Evolutionary conservation across 2,888 invertebrate species (phyloP).

Genomic region (Parnassius mnemosyne): DNA sequence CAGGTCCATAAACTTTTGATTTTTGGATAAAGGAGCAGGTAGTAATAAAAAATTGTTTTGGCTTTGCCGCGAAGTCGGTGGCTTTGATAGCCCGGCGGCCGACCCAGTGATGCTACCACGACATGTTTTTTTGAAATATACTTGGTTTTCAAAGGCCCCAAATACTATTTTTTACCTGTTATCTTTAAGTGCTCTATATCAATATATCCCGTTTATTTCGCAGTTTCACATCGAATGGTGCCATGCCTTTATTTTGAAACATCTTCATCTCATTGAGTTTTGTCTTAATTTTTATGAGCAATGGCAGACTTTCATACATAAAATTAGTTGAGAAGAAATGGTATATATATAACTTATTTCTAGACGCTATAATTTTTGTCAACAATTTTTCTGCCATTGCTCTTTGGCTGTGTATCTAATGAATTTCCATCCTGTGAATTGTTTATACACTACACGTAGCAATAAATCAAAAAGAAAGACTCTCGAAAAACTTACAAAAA

Average conservation of each 20-base stretch:
- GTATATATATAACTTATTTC: too few species aligned
- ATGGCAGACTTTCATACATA: too few species aligned
- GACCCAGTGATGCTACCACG: slow-evolving; percentile 60
- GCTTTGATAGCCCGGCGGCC: slow-evolving; percentile 51
- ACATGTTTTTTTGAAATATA: slow-evolving; percentile 67
- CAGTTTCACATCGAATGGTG: slow-evolving; percentile 26
- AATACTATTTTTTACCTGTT: slow-evolving; percentile 36
- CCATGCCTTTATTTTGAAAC: slow-evolving; percentile 20
- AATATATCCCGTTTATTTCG: slow-evolving; percentile 43
- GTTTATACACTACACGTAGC: too few species aligned
- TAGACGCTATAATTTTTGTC: too few species aligned
- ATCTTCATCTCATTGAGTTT: background rate
- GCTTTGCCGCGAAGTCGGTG: slow-evolving; percentile 57
- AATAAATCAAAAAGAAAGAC: too few species aligned
- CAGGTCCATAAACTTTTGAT: slow-evolving; percentile 64
- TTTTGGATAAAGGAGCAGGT: slow-evolving; percentile 67
- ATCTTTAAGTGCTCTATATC: slow-evolving; percentile 48
- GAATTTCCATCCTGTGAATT: too few species aligned
- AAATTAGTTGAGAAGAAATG: too few species aligned
- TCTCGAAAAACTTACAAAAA: too few species aligned
- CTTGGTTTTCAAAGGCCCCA: slow-evolving; percentile 56
- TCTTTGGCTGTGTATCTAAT: too few species aligned
- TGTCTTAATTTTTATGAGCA: too few species aligned
- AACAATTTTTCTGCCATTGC: too few species aligned
- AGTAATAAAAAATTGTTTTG: slow-evolving; percentile 63